Percentiles rank a stretch among this genome's conserved stretches.
phyloP scores from a whole-genome alignment of 2,797 vertebrate genomes.

The Syngnathus rostellatus region DNA sequence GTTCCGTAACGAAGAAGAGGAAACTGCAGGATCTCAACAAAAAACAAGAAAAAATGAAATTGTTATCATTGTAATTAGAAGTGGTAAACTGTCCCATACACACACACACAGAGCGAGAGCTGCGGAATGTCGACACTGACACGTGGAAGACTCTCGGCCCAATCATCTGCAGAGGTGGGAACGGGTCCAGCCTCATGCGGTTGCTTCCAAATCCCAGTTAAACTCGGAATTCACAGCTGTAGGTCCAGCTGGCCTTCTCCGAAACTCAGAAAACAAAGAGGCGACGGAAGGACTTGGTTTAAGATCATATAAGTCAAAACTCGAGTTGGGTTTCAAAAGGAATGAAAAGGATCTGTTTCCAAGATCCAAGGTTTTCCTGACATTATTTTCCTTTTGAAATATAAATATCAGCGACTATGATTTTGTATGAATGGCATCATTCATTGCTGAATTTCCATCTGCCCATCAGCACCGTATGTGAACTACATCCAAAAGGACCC shows the following conservation, averaged over 20 bases:
- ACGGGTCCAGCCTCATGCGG: slow-evolving; percentile 28
- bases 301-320: slow-evolving; percentile 11
- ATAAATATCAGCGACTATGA: not conserved
- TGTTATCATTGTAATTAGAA: not conserved
- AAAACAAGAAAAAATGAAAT: not conserved
- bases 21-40: not conserved
- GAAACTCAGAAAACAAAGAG: slow-evolving; percentile 28
- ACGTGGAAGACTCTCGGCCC: slow-evolving; percentile 38
- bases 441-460: not conserved
- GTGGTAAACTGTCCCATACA: too few species aligned
- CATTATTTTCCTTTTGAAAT: not conserved
- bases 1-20: not conserved
- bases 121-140: slow-evolving; percentile 32
- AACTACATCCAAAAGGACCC: slow-evolving; percentile 91
- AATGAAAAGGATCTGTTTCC: not conserved
- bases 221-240: slow-evolving; percentile 56
- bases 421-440: not conserved
- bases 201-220: slow-evolving; percentile 45
- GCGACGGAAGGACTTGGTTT: slow-evolving; percentile 13
- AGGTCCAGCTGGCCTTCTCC: slow-evolving; percentile 38
- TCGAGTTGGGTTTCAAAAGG: not conserved
- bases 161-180: slow-evolving; percentile 47
- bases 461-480: slow-evolving; percentile 82
- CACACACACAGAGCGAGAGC: slow-evolving; percentile 5
- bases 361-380: not conserved